Conservation (phyloP, 2,888 invertebrate genomes). For the Drosophila borealis region DNA sequence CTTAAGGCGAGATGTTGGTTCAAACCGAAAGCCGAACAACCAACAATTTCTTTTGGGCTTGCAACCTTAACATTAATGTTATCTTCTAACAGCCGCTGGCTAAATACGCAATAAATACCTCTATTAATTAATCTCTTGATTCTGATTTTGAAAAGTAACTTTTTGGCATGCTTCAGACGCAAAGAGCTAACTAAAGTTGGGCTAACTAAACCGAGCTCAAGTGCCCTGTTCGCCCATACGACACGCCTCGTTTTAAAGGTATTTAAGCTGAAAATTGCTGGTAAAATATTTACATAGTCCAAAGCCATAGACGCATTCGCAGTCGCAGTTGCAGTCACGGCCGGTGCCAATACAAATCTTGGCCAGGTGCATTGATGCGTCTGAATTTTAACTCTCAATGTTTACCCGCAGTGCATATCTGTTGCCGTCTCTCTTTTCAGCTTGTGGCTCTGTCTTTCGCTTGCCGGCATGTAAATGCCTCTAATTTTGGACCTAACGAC, state of each 20-base stretch:
- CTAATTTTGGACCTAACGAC: slow-evolving; percentile 78
- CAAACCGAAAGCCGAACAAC: too few species aligned
- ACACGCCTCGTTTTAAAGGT: slow-evolving; percentile 49
- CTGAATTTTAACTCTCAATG: slow-evolving; percentile 45
- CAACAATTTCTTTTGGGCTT: too few species aligned
- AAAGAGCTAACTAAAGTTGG: slow-evolving; percentile 25
- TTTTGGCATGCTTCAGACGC: background rate
- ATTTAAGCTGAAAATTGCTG: slow-evolving; percentile 82
- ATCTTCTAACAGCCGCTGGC: too few species aligned
- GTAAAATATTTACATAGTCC: slow-evolving; percentile 79
- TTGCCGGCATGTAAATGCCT: slow-evolving; percentile 69
- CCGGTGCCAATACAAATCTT: slow-evolving; percentile 47
- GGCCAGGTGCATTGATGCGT: slow-evolving; percentile 72
- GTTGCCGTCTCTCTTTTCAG: slow-evolving; percentile 5
- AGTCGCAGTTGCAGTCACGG: slow-evolving; percentile 31
- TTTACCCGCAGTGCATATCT: slow-evolving; percentile 61
- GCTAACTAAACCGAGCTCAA: slow-evolving; percentile 13
- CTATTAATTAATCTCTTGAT: background rate
- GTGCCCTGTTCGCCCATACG: slow-evolving; percentile 23
- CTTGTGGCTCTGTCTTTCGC: slow-evolving; percentile 15
- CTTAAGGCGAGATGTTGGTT: too few species aligned
- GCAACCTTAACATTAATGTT: too few species aligned
- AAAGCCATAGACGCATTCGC: slow-evolving; percentile 50
- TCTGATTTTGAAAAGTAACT: background rate
- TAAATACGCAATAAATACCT: too few species aligned